Evolutionary conservation across 2,113 vertebrate species (phyloP), one percentile per base, ranked within the genome.

Genomic region (Ornithorhynchus anatinus): DNA sequence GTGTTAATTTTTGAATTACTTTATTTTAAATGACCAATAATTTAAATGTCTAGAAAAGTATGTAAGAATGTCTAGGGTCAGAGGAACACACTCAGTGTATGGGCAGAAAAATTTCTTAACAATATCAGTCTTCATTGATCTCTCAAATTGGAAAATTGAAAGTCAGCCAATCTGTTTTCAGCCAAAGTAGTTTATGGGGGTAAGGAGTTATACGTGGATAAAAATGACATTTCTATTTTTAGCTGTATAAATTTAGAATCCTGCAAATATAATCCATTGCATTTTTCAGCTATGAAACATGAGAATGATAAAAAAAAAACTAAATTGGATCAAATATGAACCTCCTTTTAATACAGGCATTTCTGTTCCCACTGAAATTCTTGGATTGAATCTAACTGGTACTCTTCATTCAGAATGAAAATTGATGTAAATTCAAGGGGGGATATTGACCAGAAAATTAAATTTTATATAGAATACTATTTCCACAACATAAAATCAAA

Each of bases 331-430:
- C n/a, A 15, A 75, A 69, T 47, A 43, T 48, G 48, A 75, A 53
- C 23, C 45, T 37, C 54, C 60, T 57, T 72, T 75, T 78, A 77
- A 75, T 78, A 70, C 61, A 53, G 27, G 4, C 38, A 33, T 44
- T 31, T 10, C 40, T 72, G 5, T 40, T 82, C 70, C 32, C 0
- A 20, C 48, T 58, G 70, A 73, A 78, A 73, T 82, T n/a, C n/a
- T n/a, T n/a, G n/a, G n/a, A n/a, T n/a, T n/a, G n/a, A 61, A 67
- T 23, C 27, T 25, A 54, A 50, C 57, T 45, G 19, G 77, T 70
- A 73, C 8, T n/a, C 32, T 74, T 84, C 77, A 75, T 70, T 44
- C 37, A 75, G 38, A 69, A 52, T 47, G 36, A 44, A 84, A 75
- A 80, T 68, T 70, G 63, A 70, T 51, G 73, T 39, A 23, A 32